Base-by-base conservation (phyloP, 2,888 invertebrate species). In the Lithodes maja region DNA sequence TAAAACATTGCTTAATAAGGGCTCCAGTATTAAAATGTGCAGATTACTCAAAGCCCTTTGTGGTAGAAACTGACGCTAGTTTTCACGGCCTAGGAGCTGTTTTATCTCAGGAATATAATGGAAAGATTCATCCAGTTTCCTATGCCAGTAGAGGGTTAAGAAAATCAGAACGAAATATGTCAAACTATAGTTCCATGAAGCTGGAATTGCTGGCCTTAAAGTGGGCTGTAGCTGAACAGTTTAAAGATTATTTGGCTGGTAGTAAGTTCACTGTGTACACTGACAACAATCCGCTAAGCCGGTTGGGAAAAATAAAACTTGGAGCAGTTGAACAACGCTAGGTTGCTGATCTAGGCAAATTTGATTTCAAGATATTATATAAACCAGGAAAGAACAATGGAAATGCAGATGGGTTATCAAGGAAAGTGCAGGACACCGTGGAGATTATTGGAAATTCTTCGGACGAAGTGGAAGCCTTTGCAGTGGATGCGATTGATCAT, bases 111-210 rank as follows among this genome's bases (percentile, higher is more conserved):
- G 53, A 79, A 53, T 50, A 79, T 50, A 12, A 79, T 49, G 79
- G 79, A 1, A 79, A 53, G 53, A 7, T 79, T 50, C 52, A 79
- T 79, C 79, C 79, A n/a, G 52, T 79, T 12, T 49, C 49, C 17
- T 79, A 50, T 52, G 79, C 79, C 7, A 79, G 52, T 17, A 52
- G 52, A 17, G 79, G 79, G 2, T 52, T 79, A 50, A 79, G 52
- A 79, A 79, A 17, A 12, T 52, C 50, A 2, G 79, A 79, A 53
- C 49, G 79, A 15, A 79, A 79, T 53, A 79, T 79, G 79, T 79
- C 79, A 1, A 79, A 79, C 50, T 79, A 79, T 52, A 79, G 79
- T 17, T 79, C 79, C n/a, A 74, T 15, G 74, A 74, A 74, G n/a
- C 33, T 74, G 3, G 74, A 74, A n/a, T 17, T 74, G n/a, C 74